Percentiles rank a stretch among this genome's conserved stretches.
Evolutionary conservation across 2,113 vertebrate species (phyloP).

Genomic region (Syrrhaptes paradoxus): DNA sequence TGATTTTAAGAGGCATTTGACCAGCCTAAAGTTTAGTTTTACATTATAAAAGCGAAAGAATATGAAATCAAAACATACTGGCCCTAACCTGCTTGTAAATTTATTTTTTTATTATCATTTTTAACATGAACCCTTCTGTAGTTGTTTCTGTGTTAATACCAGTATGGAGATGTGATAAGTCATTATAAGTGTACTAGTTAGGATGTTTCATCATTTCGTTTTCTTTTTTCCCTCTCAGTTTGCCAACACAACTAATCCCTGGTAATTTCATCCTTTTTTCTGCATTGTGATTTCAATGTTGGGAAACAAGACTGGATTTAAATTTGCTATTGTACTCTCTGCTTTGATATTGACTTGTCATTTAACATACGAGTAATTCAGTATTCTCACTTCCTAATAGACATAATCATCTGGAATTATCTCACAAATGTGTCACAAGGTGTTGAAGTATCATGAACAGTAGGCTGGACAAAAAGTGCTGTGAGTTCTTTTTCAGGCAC

Average conservation of each 20-base stretch:
- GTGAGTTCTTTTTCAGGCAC: not conserved
- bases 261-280: not conserved
- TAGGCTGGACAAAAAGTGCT: not conserved
- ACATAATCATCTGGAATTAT: not conserved
- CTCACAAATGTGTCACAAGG: not conserved
- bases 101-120: not conserved
- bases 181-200: not conserved
- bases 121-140: not conserved
- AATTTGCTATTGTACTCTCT: not conserved
- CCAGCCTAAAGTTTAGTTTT: not conserved
- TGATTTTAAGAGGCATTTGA: not conserved
- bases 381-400: not conserved
- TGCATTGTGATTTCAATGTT: not conserved
- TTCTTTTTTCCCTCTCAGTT: not conserved
- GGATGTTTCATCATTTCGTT: not conserved
- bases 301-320: not conserved
- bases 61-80: not conserved
- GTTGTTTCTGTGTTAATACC: not conserved
- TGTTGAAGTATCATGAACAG: not conserved
- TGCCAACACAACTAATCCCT: not conserved
- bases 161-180: not conserved
- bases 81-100: not conserved
- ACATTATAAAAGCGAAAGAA: not conserved
- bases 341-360: not conserved
- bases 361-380: not conserved